A percentile compares a stretch with the other conserved stretches of the same genome.
These are phyloP conservation scores for Pseudococcus viburni DNA, from an alignment of 2,888 invertebrate genomes.

Conservation along the genomic window DNA sequence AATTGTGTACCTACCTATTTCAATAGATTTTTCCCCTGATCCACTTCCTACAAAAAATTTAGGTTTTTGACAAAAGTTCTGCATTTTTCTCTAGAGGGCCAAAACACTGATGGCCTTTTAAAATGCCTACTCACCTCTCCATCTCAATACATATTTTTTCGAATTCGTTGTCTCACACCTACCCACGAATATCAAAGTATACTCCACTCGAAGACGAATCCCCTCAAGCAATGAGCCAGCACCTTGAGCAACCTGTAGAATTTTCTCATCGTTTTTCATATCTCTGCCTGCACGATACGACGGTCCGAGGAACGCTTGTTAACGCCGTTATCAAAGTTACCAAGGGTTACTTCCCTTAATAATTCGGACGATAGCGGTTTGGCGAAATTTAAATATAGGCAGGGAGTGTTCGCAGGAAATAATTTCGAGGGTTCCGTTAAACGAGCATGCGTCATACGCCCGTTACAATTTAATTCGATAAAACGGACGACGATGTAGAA, in stretches of 20 bases:
- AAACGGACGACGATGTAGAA: slow-evolving; percentile 55
- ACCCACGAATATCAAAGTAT: no score
- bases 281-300: neutral
- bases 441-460: slow-evolving; percentile 65
- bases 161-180: no score
- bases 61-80: no score
- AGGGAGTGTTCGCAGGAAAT: slow-evolving; percentile 32
- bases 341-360: slow-evolving; percentile 64
- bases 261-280: slow-evolving; percentile 29
- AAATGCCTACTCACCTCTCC: no score
- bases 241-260: slow-evolving; percentile 62
- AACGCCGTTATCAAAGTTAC: slow-evolving; percentile 61
- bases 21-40: no score
- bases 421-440: slow-evolving; percentile 62
- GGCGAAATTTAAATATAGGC: slow-evolving; percentile 59
- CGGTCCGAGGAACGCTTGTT: slow-evolving; percentile 38
- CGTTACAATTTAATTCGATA: slow-evolving; percentile 66
- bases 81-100: no score
- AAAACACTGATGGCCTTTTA: no score
- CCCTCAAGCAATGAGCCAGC: slow-evolving; percentile 33
- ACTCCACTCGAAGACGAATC: neutral
- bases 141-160: no score
- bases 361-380: slow-evolving; percentile 66
- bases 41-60: no score
- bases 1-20: no score